Evolutionary conservation across 2,797 vertebrate genomes (phyloP).

Genomic region (Dicrostonyx torquatus): DNA sequence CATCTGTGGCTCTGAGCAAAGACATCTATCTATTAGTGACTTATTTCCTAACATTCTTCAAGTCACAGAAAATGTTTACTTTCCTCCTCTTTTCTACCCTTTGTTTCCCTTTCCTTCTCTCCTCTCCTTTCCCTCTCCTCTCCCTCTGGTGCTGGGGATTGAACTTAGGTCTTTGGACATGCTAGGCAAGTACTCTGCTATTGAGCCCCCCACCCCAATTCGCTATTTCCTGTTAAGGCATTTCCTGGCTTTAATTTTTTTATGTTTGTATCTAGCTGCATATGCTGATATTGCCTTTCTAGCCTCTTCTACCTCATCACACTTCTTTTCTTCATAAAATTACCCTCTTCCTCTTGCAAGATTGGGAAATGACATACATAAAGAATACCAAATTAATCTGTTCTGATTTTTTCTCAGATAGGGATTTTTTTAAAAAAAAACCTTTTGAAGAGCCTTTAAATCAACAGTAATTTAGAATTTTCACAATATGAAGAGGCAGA

Average conservation of each 20-base stretch:
- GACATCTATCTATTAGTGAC: background rate
- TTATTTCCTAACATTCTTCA: background rate
- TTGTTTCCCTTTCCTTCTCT: background rate
- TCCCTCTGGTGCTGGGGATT: background rate
- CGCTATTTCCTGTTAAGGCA: background rate
- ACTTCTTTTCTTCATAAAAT: slow-evolving; percentile 47
- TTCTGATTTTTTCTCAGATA: slow-evolving; percentile 61
- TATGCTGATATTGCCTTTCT: background rate
- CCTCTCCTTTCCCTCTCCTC: background rate
- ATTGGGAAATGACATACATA: slow-evolving; percentile 57
- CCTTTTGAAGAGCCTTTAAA: slow-evolving; percentile 71
- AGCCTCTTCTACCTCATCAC: background rate
- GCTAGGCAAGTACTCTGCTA: no score
- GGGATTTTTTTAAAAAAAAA: slow-evolving; percentile 52
- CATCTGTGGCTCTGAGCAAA: background rate
- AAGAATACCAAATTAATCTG: slow-evolving; percentile 65
- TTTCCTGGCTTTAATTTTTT: slow-evolving; percentile 39
- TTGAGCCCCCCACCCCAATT: background rate
- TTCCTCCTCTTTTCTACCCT: no score
- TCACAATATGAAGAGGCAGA: slow-evolving; percentile 73
- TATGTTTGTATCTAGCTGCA: background rate
- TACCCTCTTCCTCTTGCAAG: slow-evolving; percentile 52
- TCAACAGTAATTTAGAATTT: slow-evolving; percentile 76
- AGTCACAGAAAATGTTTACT: background rate
- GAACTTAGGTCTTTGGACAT: background rate